These are phyloP conservation scores for Monoplex corrugatus DNA, from an alignment of 2,888 invertebrate genomes.

Conservation along the genomic window DNA sequence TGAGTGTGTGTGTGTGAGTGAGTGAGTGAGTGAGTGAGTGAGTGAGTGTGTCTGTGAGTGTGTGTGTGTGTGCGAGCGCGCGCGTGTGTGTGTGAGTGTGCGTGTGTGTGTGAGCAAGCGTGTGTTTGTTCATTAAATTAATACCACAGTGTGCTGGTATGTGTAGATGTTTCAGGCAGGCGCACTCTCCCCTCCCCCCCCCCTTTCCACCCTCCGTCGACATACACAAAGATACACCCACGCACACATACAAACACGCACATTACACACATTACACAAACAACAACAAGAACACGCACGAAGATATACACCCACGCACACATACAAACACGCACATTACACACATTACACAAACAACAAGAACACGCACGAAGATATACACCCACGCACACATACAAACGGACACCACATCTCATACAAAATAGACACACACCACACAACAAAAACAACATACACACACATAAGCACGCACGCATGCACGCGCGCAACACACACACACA, in stretches of 20 bases:
- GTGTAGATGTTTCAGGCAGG: too few relatives aligned
- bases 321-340: not conserved
- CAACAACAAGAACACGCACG: not conserved
- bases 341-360: too few relatives aligned
- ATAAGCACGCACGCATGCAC: too few relatives aligned
- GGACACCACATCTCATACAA: too few relatives aligned
- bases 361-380: too few relatives aligned
- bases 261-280: not conserved
- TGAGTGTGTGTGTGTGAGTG: constrained; percentile 3
- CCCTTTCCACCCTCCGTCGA: too few relatives aligned
- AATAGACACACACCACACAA: too few relatives aligned
- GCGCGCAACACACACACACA: too few relatives aligned
- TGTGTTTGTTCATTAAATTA: not conserved
- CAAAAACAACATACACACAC: too few relatives aligned
- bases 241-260: not conserved
- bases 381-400: not conserved
- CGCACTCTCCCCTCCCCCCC: too few relatives aligned
- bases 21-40: not conserved
- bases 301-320: not conserved
- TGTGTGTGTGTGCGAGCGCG: not conserved
- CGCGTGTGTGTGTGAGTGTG: not conserved
- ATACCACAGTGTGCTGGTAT: not conserved
- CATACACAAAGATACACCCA: not conserved
- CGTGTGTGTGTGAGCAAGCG: not conserved
- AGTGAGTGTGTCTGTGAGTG: not conserved